phyloP scores from a whole-genome alignment of 37 sponge, comb jelly and placozoan genomes.

The Bolinopsis microptera region DNA sequence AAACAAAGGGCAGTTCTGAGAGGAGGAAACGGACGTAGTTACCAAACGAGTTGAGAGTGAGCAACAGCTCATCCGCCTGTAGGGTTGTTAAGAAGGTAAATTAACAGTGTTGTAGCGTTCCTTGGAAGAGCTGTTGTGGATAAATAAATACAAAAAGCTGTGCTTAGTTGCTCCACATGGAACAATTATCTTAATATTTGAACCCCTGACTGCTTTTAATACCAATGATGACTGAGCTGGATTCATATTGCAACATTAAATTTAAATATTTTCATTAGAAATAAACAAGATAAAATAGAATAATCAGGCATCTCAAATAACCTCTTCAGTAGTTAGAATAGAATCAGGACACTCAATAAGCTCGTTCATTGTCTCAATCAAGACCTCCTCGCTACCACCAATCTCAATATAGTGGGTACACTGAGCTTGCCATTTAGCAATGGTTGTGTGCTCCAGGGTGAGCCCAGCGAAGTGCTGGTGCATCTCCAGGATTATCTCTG shows the following conservation, averaged over 20 bases:
- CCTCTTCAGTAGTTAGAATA: slow-evolving; percentile 36
- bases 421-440: slow-evolving; percentile 59
- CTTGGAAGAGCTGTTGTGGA: too few relatives aligned
- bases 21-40: slow-evolving; percentile 41
- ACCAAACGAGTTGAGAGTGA: slow-evolving; percentile 31
- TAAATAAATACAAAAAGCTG: too few relatives aligned
- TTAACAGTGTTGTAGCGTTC: too few relatives aligned
- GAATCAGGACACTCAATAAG: background rate
- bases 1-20: slow-evolving; percentile 29
- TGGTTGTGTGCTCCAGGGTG: slow-evolving; percentile 1
- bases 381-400: slow-evolving; percentile 32
- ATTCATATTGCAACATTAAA: too few relatives aligned
- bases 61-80: slow-evolving; percentile 39
- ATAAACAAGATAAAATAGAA: too few relatives aligned
- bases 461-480: slow-evolving; percentile 54
- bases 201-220: too few relatives aligned
- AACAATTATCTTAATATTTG: too few relatives aligned
- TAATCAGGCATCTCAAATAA: too few relatives aligned
- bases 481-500: slow-evolving; percentile 52
- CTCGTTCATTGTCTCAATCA: slow-evolving; percentile 26
- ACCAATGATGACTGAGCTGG: too few relatives aligned
- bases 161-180: too few relatives aligned
- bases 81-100: background rate
- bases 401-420: slow-evolving; percentile 34
- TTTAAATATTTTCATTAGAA: too few relatives aligned